Evolutionary conservation across 1,140 invertebrate species (phyloP).

Genomic region (Neodiprion lecontei): DNA sequence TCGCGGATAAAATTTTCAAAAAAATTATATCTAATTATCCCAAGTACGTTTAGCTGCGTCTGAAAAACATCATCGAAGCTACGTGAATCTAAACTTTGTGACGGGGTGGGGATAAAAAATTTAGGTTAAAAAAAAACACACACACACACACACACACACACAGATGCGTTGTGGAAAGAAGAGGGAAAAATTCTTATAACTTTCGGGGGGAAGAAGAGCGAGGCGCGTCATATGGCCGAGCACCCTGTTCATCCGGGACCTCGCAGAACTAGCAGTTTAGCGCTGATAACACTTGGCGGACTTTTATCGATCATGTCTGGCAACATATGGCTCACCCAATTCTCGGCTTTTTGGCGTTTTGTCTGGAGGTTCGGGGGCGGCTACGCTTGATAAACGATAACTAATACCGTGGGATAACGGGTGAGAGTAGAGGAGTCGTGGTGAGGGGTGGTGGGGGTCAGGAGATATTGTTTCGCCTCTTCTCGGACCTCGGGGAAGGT

Average conservation of each 20-base stretch:
- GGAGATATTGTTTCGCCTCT: slow-evolving; percentile 38
- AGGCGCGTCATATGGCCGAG: too few relatives aligned
- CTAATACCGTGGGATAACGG: slow-evolving; percentile 40
- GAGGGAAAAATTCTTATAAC: too few relatives aligned
- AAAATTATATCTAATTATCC: too few relatives aligned
- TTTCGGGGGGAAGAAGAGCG: too few relatives aligned
- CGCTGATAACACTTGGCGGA: slow-evolving; percentile 40
- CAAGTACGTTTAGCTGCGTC: too few relatives aligned
- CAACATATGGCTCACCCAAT: slow-evolving; percentile 58
- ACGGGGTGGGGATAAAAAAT: background rate
- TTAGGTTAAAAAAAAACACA: background rate
- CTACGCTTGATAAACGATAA: slow-evolving; percentile 51
- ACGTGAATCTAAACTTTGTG: background rate
- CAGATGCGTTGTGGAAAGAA: too few relatives aligned
- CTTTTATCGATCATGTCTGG: slow-evolving; percentile 58
- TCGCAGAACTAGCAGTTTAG: slow-evolving; percentile 53
- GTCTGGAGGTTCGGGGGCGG: slow-evolving; percentile 28
- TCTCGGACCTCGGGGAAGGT: background rate
- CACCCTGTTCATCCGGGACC: slow-evolving; percentile 30
- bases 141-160: background rate
- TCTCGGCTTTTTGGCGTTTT: slow-evolving; percentile 40
- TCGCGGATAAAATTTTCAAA: background rate
- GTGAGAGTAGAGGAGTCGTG: slow-evolving; percentile 27
- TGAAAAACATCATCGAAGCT: background rate
- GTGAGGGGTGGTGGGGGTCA: slow-evolving; percentile 13